Conservation (phyloP, 1,140 invertebrate genomes). For the Orius insidiosus region DNA sequence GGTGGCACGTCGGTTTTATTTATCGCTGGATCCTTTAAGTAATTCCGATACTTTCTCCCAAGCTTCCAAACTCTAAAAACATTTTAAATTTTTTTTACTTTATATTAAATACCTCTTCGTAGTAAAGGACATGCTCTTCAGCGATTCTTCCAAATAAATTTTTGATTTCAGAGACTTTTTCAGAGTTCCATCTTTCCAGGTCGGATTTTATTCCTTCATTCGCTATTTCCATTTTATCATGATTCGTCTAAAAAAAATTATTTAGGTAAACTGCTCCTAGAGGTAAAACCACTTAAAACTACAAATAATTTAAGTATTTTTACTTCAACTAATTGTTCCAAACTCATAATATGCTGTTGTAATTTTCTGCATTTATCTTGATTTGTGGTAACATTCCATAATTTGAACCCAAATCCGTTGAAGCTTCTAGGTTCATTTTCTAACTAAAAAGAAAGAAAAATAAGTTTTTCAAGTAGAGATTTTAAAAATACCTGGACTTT, state of each 20-base stretch:
- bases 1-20: too few relatives aligned
- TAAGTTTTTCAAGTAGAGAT: too few relatives aligned
- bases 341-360: slow-evolving; percentile 31
- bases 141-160: slow-evolving; percentile 44
- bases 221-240: slow-evolving; percentile 49
- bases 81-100: neutral
- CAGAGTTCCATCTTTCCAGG: slow-evolving; percentile 49
- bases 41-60: slow-evolving; percentile 13
- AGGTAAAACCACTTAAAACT: too few relatives aligned
- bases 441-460: too few relatives aligned
- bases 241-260: slow-evolving; percentile 22
- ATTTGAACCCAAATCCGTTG: slow-evolving; percentile 23
- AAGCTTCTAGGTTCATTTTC: slow-evolving; percentile 23
- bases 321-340: slow-evolving; percentile 36
- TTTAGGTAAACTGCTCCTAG: too few relatives aligned
- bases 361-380: slow-evolving; percentile 39
- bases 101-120: slow-evolving; percentile 33
- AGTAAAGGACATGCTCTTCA: slow-evolving; percentile 48
- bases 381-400: slow-evolving; percentile 30
- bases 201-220: slow-evolving; percentile 55
- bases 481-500: slow-evolving; percentile 39
- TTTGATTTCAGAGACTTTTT: slow-evolving; percentile 49
- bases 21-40: neutral
- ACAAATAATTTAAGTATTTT: slow-evolving; percentile 8
- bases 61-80: slow-evolving; percentile 13